Evolutionary conservation across 2,797 vertebrate genomes (phyloP), one percentile per base, ranked within the genome.

Genomic region (Adelosebastes latens): DNA sequence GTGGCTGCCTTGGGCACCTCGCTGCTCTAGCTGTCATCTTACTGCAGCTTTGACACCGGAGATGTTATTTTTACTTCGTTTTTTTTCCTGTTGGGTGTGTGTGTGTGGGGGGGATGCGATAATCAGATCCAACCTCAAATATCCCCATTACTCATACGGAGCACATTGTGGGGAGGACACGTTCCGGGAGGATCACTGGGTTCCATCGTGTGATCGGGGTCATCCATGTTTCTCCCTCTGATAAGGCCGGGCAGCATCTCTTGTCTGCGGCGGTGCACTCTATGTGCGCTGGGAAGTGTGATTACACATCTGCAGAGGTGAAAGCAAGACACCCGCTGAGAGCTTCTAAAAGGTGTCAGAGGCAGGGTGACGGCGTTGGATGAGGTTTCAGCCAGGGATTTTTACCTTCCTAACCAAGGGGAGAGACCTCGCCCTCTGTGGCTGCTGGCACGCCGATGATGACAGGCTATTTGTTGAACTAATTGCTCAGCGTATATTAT

Each of bases 161-260:
- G 84, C 71, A 84, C 83, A 85, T 91, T 86, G 85, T 72, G 76
- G 77, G 79, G 83, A 88, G 91, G 89, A 83, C 87, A 91, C 82
- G 91, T 93, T 78, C 74, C 75, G 79, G 69, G 63, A 86, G 93
- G 93, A 91, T 93, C 93, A 92, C 84, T 63, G 83, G 94, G 91
- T 89, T 89, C 56, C 80, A 42, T 69, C 52, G 74, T 71, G 86
- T 89, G 93, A 87, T 96, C 93, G 66, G 63, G 89, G 90, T 92
- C 90, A 87, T 88, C 86, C 71, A 65, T 89, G 90, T 94, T 93
- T 96, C 95, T 93, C 92, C 84, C 84, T 87, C 94, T 84, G 94
- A 95, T 93, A 94, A 94, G 92, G 92, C 92, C 69, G 87, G 85
- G 73, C 88, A 74, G 83, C 83, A 92, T 93, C 92, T 96, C 81